phyloP scores from a whole-genome alignment of 2,797 vertebrate species.

The Phrynocephalus vlangalii region DNA sequence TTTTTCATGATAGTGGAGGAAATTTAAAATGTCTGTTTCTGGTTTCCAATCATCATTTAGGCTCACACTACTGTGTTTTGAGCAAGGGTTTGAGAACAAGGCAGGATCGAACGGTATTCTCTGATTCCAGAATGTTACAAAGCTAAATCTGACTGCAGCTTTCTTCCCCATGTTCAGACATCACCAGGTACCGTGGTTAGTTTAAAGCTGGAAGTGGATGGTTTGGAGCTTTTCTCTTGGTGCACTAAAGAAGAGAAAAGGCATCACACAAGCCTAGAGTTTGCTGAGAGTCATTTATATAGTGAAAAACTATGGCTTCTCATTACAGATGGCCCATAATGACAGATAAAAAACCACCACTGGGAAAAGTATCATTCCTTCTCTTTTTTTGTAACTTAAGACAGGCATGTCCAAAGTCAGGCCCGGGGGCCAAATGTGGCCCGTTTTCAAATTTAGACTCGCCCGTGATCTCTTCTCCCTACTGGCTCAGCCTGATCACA shows the following conservation, averaged over 20 bases:
- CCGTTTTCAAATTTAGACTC: too few species aligned
- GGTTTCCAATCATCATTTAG: not conserved
- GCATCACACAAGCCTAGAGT: too few species aligned
- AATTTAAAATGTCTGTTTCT: not conserved
- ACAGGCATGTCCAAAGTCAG: too few species aligned
- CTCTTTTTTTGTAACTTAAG: not conserved
- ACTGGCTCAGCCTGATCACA: too few species aligned
- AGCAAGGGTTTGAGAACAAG: not conserved
- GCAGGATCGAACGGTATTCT: not conserved
- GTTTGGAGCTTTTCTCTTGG: not conserved
- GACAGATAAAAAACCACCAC: not conserved
- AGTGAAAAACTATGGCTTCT: not conserved
- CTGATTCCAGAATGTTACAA: not conserved
- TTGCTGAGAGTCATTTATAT: not conserved
- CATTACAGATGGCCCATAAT: not conserved
- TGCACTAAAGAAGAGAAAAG: not conserved
- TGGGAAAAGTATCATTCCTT: not conserved
- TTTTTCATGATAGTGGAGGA: not conserved
- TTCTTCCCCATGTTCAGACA: not conserved
- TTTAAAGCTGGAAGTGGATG: not conserved
- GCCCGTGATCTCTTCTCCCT: too few species aligned
- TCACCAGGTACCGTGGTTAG: not conserved
- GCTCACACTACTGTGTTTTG: not conserved
- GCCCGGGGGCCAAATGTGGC: too few species aligned
- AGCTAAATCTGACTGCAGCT: not conserved